Evolutionary conservation across 2,113 vertebrate genomes (phyloP).

Genomic region (Dasyornis broadbenti): DNA sequence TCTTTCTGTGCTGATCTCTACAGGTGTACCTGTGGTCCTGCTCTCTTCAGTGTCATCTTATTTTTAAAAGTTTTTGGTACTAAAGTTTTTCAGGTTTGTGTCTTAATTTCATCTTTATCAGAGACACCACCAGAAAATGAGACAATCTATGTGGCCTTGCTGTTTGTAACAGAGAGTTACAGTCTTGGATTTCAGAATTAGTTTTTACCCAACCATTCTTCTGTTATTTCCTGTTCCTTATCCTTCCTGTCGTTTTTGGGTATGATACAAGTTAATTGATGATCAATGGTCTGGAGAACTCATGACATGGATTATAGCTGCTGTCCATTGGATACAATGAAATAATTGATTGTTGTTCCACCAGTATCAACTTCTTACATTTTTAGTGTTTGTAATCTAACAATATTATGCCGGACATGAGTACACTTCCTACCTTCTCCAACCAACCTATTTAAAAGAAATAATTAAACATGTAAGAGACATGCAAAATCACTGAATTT

Average conservation of each 20-base stretch:
- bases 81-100: background rate
- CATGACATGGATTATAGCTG: background rate
- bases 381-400: background rate
- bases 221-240: background rate
- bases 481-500: background rate
- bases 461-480: background rate
- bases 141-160: background rate
- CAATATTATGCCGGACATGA: background rate
- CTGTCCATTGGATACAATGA: accelerated
- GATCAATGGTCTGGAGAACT: background rate
- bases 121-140: background rate
- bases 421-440: background rate
- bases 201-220: background rate
- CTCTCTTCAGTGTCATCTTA: background rate
- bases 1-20: background rate
- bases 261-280: background rate
- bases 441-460: background rate
- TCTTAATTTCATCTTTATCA: background rate
- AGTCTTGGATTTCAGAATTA: background rate
- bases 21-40: background rate
- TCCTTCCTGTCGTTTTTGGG: background rate
- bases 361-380: background rate
- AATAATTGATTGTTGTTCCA: background rate
- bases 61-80: background rate
- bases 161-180: background rate